These are phyloP conservation scores for Tricholaema leucomelas DNA, from an alignment of 2,113 vertebrate species.

Conservation along the genomic window DNA sequence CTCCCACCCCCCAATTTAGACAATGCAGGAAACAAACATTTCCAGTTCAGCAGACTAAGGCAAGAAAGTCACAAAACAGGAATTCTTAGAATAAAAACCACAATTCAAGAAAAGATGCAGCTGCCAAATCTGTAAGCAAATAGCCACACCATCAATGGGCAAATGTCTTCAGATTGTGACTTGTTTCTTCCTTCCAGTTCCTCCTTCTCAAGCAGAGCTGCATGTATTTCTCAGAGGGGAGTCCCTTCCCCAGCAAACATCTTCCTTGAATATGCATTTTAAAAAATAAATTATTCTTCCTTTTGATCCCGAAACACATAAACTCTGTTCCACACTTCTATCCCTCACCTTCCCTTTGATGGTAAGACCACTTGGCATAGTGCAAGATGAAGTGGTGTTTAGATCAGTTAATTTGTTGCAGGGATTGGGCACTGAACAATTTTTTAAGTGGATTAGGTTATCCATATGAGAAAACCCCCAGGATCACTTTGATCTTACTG, in stretches of 20 bases:
- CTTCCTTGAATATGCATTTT: background rate
- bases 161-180: slow-evolving; percentile 33
- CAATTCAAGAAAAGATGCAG: slow-evolving; percentile 35
- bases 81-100: slow-evolving; percentile 28
- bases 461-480: background rate
- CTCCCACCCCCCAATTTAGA: background rate
- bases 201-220: background rate
- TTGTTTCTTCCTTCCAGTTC: slow-evolving; percentile 54
- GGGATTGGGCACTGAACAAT: background rate
- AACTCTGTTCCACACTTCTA: background rate
- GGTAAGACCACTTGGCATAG: background rate
- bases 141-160: background rate
- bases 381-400: background rate
- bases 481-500: background rate
- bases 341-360: fast-evolving
- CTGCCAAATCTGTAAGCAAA: slow-evolving; percentile 38
- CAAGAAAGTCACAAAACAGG: slow-evolving; percentile 19
- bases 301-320: background rate
- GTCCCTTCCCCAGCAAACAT: background rate
- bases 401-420: background rate
- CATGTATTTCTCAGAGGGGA: slow-evolving; percentile 14
- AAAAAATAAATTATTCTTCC: background rate
- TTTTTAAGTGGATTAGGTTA: background rate
- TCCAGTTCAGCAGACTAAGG: background rate
- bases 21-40: background rate